Conservation (phyloP, 2,797 vertebrate genomes). For the Aphelocoma californica region DNA sequence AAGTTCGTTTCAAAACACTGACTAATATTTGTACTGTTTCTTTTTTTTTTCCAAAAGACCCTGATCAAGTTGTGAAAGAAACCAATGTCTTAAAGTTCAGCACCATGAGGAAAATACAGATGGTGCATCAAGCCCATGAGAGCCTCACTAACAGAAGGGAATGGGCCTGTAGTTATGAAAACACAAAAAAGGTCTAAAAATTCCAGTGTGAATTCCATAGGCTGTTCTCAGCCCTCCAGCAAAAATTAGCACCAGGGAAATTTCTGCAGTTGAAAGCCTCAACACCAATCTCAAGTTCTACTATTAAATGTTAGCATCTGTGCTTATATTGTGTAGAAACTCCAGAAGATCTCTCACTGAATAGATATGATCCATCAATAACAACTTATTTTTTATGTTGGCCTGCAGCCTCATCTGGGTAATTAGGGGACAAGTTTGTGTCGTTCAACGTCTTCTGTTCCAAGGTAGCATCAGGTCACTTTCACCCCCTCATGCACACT, state of each 20-base stretch:
- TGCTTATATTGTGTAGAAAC: neutral
- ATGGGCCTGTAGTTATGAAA: neutral
- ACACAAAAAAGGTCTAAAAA: slow-evolving; percentile 6
- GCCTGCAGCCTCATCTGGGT: neutral
- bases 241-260: neutral
- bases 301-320: neutral
- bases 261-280: neutral
- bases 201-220: neutral
- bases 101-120: slow-evolving; percentile 11
- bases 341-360: neutral
- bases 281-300: neutral
- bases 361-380: neutral
- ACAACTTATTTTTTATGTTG: neutral
- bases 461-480: neutral
- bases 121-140: slow-evolving; percentile 10
- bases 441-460: neutral
- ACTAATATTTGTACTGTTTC: neutral
- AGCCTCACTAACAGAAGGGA: neutral
- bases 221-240: neutral
- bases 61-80: slow-evolving; percentile 20
- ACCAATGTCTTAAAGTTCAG: neutral
- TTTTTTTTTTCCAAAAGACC: neutral
- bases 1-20: neutral
- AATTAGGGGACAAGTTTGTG: neutral
- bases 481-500: neutral